Evolutionary conservation across 2,888 invertebrate species (phyloP).

Genomic region (Willowsia nigromaculata): DNA sequence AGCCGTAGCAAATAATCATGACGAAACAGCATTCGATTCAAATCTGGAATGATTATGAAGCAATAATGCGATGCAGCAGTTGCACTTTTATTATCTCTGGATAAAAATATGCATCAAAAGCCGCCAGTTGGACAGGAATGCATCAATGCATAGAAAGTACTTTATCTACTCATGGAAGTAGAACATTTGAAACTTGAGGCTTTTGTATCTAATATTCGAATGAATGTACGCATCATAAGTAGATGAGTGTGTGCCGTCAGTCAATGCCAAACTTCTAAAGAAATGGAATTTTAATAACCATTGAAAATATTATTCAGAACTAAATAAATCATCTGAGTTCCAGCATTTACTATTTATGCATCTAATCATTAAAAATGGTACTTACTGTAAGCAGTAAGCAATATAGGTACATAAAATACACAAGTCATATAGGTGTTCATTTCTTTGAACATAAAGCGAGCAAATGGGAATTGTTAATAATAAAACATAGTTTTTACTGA

Average conservation of each 20-base stretch:
- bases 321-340: no score
- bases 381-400: background rate
- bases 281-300: conserved; percentile 2
- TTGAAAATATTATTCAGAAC: background rate
- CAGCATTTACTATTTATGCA: background rate
- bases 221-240: background rate
- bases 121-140: background rate
- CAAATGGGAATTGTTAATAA: no score
- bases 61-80: background rate
- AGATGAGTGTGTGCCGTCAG: background rate
- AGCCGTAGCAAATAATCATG: background rate
- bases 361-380: background rate
- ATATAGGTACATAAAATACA: no score
- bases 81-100: no score
- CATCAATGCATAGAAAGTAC: background rate
- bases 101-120: background rate
- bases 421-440: no score
- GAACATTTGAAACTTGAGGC: background rate
- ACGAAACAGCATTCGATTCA: background rate
- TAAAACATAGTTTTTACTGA: no score
- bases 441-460: no score
- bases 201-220: no score
- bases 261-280: background rate
- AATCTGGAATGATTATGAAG: background rate
- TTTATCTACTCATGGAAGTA: background rate